Evolutionary conservation across 2,113 vertebrate genomes (phyloP), one percentile per base, ranked within the genome.

Genomic region (Pachycephala philippinensis): DNA sequence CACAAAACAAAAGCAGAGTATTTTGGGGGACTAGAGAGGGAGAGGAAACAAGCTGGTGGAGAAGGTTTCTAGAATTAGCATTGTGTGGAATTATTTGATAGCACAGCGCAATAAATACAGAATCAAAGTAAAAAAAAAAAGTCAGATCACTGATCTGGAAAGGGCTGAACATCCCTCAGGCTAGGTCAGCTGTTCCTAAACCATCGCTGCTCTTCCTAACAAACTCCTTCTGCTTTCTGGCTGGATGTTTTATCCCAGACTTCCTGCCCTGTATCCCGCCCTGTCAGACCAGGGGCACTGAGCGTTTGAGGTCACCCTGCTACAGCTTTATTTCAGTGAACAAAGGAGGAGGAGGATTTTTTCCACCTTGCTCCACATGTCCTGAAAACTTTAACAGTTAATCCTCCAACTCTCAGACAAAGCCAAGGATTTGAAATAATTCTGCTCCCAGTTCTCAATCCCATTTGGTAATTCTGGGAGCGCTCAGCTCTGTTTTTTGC

Each of bases 171-270:
- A 74, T 44, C 49, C 61, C 74, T 71, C 52, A 66, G 63, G 79
- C 59, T 88, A 61, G 39, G 61, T 88, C 88, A 94, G 83, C 63
- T 90, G 64, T 21, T 93, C 68, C 39, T 18, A 77, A 93, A 74
- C 19, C 39, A 86, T 56, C n/a, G 28, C 76, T 74, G 45, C 50
- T 49, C 28, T 13, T 80, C 53, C 70, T 69, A 66, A 61, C 28
- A 76, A 83, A 63, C 56, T 35, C 9, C 9, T 84, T 40, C 50
- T 85, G 72, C 27, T 50, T 45, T 31, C 33, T 3, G 8, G 54
- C 63, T 24, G 16, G 66, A 4, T 78, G 44, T 69, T 91, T 88
- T 47, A 76, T 24, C 69, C 27, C 63, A 68, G 44, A 14, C 23
- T 40, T 30, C 13, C 52, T 3, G 7, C 49, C 53, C 65, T 40